Evolutionary conservation across 2,113 vertebrate species (phyloP).

Genomic region (Notarius lentiginosus): DNA sequence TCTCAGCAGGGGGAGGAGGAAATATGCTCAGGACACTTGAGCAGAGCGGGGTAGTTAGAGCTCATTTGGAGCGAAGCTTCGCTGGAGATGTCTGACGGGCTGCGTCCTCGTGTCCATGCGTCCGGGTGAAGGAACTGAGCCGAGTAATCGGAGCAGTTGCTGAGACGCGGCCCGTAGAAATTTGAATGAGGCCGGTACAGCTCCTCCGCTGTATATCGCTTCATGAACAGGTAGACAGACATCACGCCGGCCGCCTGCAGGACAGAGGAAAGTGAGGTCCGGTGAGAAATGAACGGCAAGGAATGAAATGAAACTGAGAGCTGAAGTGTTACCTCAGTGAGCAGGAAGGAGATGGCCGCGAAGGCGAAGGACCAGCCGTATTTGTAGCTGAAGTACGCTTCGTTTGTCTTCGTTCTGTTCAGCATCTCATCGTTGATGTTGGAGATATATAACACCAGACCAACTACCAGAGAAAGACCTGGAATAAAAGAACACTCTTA

Average conservation of each 20-base stretch:
- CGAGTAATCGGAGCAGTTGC: constrained; percentile 91
- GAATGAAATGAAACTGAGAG: background rate
- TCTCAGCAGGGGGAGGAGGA: constrained; percentile 90
- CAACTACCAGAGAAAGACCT: constrained; percentile 89
- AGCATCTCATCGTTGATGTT: constrained; percentile 91
- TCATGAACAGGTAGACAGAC: constrained; percentile 93
- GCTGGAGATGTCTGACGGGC: constrained; percentile 86
- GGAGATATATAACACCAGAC: constrained; percentile 90
- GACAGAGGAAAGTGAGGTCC: background rate
- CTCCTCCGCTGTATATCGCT: constrained; percentile 87
- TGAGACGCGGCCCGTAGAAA: constrained; percentile 87
- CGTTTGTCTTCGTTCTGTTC: constrained; percentile 84
- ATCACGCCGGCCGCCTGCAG: constrained; percentile 85
- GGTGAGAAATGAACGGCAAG: background rate
- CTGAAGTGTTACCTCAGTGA: constrained; percentile 81
- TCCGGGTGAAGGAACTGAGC: constrained; percentile 90
- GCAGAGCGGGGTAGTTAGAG: constrained; percentile 84
- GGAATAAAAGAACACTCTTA: constrained; percentile 17
- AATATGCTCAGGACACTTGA: constrained; percentile 90
- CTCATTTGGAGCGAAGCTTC: constrained; percentile 90
- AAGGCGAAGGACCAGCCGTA: constrained; percentile 92
- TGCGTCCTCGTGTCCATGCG: constrained; percentile 81
- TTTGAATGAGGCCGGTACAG: constrained; percentile 83
- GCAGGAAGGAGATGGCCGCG: constrained; percentile 88
- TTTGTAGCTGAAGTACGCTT: constrained; percentile 88